phyloP scores from a whole-genome alignment of 2,888 invertebrate genomes.

The Blera fallax region DNA sequence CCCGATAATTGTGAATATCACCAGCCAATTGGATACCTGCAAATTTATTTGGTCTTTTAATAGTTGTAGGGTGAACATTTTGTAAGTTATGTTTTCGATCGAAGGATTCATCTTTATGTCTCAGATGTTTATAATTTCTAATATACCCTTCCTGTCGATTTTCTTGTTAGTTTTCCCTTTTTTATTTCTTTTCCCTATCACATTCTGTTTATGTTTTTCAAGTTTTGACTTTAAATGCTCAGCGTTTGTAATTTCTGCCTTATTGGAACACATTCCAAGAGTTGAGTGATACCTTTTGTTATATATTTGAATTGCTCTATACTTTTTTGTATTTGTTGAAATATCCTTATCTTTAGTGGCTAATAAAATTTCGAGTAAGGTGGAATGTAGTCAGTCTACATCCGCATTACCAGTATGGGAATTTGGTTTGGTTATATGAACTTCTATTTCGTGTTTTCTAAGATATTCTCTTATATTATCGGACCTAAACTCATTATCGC shows the following conservation, averaged over 20 bases:
- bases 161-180: background rate
- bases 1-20: background rate
- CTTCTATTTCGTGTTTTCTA: background rate
- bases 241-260: background rate
- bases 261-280: background rate
- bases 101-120: constrained; percentile 8
- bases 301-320: background rate
- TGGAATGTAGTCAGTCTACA: background rate
- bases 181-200: background rate
- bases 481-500: background rate
- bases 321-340: background rate
- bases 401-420: too few species aligned
- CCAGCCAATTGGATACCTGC: background rate
- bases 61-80: constrained; percentile 7
- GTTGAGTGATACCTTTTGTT: background rate
- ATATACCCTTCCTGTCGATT: background rate
- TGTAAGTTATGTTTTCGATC: background rate
- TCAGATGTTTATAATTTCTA: constrained; percentile 6
- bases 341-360: background rate
- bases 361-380: background rate
- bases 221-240: background rate
- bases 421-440: too few species aligned
- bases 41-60: background rate
- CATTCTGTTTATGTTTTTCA: background rate
- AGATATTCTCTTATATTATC: constrained; percentile 8